A percentile compares a stretch with the other conserved stretches of the same genome.
phyloP scores from a whole-genome alignment of 2,888 invertebrate species.

The Dasysyrphus albostriatus region DNA sequence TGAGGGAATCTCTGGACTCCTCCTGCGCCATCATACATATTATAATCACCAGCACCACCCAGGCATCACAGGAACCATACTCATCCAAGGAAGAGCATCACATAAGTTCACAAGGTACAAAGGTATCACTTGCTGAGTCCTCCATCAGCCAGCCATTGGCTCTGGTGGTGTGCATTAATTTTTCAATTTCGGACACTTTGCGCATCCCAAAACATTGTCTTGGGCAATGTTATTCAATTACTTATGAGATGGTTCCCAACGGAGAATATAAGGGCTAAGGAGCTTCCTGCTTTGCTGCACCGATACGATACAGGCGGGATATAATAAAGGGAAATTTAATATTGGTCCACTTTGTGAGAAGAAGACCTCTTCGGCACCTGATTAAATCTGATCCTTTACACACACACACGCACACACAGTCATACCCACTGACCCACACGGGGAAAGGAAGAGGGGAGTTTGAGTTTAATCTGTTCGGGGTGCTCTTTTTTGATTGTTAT shows the following conservation, averaged over 20 bases:
- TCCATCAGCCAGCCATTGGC: background rate
- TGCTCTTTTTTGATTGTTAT: conserved; percentile 62
- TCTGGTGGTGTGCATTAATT: conserved; percentile 46
- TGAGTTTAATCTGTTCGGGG: conserved; percentile 48
- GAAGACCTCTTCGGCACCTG: conserved; percentile 56
- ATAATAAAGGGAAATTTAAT: conserved; percentile 50
- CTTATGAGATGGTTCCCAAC: conserved; percentile 39
- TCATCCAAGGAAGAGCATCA: conserved; percentile 11
- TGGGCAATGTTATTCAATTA: conserved; percentile 68
- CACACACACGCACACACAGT: background rate
- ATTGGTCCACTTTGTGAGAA: conserved; percentile 37
- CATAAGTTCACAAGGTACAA: conserved; percentile 12
- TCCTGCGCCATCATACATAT: conserved; percentile 40
- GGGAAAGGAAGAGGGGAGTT: background rate
- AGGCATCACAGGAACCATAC: conserved; percentile 20
- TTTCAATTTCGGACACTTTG: conserved; percentile 71
- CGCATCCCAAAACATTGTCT: conserved; percentile 48
- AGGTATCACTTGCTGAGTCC: conserved; percentile 12
- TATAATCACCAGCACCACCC: conserved; percentile 49
- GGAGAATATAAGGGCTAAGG: conserved; percentile 20
- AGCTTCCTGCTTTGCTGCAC: conserved; percentile 42
- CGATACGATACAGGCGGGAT: conserved; percentile 12
- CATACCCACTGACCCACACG: no score
- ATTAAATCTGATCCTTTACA: conserved; percentile 56
- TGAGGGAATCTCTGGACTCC: conserved; percentile 40